Percentiles rank a stretch among this genome's conserved stretches.
Conservation (phyloP, 2,113 vertebrate genomes). For the Panthera uncia region DNA sequence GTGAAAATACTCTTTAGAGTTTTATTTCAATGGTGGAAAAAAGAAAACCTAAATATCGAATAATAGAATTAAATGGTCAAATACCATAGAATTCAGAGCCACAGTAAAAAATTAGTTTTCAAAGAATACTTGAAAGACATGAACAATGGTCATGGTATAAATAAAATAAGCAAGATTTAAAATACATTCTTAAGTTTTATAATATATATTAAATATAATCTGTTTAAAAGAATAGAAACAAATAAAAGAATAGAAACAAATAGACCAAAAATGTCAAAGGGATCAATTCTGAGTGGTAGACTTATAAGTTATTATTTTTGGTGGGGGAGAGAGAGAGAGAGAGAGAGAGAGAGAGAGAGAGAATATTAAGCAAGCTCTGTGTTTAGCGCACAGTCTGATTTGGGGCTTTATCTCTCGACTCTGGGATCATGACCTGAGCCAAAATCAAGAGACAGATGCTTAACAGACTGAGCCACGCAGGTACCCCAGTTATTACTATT, state of each 20-base stretch:
- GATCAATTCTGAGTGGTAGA: not conserved
- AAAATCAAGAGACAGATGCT: no score
- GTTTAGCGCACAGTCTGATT: no score
- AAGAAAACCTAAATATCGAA: not conserved
- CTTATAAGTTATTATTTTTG: not conserved
- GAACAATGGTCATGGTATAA: not conserved
- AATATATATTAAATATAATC: not conserved
- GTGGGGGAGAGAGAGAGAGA: no score
- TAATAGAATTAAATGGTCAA: not conserved
- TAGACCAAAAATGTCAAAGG: not conserved
- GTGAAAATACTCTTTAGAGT: not conserved
- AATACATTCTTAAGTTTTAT: not conserved
- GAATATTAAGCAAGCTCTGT: no score
- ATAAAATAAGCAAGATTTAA: slow-evolving; percentile 1
- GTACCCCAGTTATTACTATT: not conserved
- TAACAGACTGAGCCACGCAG: no score
- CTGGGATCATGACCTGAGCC: no score
- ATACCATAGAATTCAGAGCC: not conserved
- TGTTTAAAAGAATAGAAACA: not conserved
- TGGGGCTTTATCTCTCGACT: no score
- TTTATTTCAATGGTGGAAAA: not conserved
- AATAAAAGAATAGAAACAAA: not conserved
- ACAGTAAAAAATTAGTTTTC: not conserved
- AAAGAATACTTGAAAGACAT: not conserved
- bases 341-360: no score